A percentile compares a stretch with the other conserved stretches of the same genome.
These are phyloP conservation scores for Poeciliopsis turneri DNA, from an alignment of 2,797 vertebrate genomes.

Conservation along the genomic window DNA sequence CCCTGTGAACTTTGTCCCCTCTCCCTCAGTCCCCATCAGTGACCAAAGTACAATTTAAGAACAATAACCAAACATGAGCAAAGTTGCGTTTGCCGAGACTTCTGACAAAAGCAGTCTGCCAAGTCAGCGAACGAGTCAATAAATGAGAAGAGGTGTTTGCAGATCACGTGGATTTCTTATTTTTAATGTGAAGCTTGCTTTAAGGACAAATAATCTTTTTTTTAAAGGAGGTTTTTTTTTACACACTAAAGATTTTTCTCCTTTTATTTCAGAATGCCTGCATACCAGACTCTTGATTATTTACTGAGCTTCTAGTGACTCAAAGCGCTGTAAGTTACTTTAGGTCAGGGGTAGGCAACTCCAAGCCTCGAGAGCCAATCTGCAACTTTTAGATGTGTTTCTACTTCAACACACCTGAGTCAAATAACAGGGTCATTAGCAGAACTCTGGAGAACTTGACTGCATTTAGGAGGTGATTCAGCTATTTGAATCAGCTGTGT, in stretches of 20 bases:
- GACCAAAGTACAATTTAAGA: slow-evolving; percentile 79
- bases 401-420: no score
- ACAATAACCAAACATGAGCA: slow-evolving; percentile 63
- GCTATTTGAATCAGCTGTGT: no score
- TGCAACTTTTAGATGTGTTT: no score
- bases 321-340: background rate
- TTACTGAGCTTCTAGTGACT: background rate
- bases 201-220: background rate
- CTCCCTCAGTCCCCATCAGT: slow-evolving; percentile 71
- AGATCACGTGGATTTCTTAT: background rate
- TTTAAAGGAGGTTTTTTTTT: background rate
- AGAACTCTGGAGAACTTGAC: no score
- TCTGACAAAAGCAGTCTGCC: background rate
- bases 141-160: background rate
- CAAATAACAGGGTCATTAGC: no score
- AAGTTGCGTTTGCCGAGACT: slow-evolving; percentile 15
- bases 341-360: background rate
- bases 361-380: no score
- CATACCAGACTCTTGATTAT: background rate
- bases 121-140: background rate
- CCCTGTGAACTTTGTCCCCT: slow-evolving; percentile 82
- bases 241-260: background rate
- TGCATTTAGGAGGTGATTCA: no score
- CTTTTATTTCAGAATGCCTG: background rate
- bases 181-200: background rate